These are phyloP conservation scores for Helicoverpa zea DNA, from an alignment of 1,140 invertebrate species.

Conservation along the genomic window DNA sequence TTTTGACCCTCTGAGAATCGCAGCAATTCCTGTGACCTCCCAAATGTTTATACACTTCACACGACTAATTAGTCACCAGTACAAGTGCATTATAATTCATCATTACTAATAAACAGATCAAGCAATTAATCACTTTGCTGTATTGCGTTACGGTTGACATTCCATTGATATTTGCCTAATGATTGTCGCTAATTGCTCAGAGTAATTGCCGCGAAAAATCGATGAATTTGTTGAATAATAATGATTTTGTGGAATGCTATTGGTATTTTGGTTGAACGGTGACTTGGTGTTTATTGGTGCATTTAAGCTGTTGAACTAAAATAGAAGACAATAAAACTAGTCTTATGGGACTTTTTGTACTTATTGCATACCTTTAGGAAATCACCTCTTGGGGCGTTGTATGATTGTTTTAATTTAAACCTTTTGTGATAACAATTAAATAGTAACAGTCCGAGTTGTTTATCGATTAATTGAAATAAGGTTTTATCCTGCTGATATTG, in stretches of 20 bases:
- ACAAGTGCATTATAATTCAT: constrained; percentile 5
- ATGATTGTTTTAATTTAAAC: too few relatives aligned
- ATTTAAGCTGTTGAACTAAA: too few relatives aligned
- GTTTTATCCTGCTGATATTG: too few relatives aligned
- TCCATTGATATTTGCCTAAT: constrained; percentile 43
- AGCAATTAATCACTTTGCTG: constrained; percentile 22
- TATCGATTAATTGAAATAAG: too few relatives aligned
- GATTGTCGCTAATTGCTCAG: constrained; percentile 35
- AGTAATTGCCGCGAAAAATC: constrained; percentile 40
- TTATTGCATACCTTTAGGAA: too few relatives aligned
- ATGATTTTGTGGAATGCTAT: neutral
- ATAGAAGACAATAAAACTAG: too few relatives aligned
- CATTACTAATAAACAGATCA: neutral
- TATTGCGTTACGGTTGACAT: constrained; percentile 33
- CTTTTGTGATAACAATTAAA: too few relatives aligned
- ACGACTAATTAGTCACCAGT: neutral
- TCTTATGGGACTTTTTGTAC: too few relatives aligned
- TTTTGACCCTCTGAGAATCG: neutral
- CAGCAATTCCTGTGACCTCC: neutral
- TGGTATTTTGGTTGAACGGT: too few relatives aligned
- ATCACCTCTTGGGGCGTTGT: too few relatives aligned
- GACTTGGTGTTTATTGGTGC: too few relatives aligned
- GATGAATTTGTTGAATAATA: constrained; percentile 35
- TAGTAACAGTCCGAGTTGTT: too few relatives aligned
- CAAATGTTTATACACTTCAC: neutral